Evolutionary conservation across 2,113 vertebrate genomes (phyloP).

Genomic region (Piaya cayana): DNA sequence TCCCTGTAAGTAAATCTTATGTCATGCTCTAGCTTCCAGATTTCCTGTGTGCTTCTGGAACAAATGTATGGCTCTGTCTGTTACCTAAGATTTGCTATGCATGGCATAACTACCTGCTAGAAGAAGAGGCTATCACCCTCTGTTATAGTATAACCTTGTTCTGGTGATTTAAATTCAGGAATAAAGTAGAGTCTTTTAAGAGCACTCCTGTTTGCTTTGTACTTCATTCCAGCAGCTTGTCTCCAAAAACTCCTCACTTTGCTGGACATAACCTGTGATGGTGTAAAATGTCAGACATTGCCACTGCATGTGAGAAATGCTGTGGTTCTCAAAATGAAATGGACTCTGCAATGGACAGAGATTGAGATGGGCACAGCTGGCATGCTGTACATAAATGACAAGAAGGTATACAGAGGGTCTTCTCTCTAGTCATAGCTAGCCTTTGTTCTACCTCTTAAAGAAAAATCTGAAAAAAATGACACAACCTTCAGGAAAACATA

Average conservation of each 20-base stretch:
- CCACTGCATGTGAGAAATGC: not conserved
- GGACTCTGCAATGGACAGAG: not conserved
- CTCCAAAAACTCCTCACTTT: not conserved
- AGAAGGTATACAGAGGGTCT: not conserved
- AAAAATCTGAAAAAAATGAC: not conserved
- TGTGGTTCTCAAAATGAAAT: not conserved
- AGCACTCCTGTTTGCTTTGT: not conserved
- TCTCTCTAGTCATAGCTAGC: not conserved
- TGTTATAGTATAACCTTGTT: not conserved
- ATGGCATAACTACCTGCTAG: not conserved
- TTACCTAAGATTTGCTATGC: not conserved
- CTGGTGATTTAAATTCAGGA: not conserved
- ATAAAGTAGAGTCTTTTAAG: not conserved
- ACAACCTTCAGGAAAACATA: not conserved
- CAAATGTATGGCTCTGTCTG: not conserved
- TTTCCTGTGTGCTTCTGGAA: not conserved
- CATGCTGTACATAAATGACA: rapidly evolving
- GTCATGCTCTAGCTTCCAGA: not conserved
- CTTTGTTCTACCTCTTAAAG: not conserved
- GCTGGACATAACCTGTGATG: not conserved
- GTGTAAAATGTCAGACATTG: not conserved
- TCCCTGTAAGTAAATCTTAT: not conserved
- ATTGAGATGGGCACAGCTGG: rapidly evolving
- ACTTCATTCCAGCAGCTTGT: not conserved
- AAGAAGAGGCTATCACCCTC: not conserved